A percentile compares a stretch with the other conserved stretches of the same genome.
Conservation (phyloP, 1,140 invertebrate genomes). For the Cherax destructor region DNA sequence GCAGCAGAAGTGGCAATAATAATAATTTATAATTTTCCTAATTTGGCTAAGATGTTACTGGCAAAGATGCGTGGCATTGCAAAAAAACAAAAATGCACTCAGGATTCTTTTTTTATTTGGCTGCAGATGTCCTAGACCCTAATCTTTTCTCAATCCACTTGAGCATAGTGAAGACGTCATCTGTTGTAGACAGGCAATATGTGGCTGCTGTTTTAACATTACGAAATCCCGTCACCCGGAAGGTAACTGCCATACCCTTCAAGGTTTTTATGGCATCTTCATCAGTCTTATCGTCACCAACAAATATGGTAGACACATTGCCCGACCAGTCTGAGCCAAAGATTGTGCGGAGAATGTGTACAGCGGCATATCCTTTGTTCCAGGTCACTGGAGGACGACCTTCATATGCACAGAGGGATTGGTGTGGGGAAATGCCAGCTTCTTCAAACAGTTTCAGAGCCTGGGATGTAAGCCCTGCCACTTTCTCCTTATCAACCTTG, state of each 20-base stretch:
- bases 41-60: not conserved
- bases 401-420: slow-evolving; percentile 89
- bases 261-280: slow-evolving; percentile 92
- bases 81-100: no score
- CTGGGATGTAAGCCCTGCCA: slow-evolving; percentile 81
- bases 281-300: slow-evolving; percentile 91
- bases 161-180: slow-evolving; percentile 90
- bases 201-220: slow-evolving; percentile 91
- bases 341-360: slow-evolving; percentile 91
- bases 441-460: slow-evolving; percentile 84
- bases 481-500: slow-evolving; percentile 77
- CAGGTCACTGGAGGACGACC: slow-evolving; percentile 91
- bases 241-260: slow-evolving; percentile 88
- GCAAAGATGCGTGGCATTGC: no score
- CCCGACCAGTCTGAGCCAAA: slow-evolving; percentile 95
- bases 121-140: slow-evolving; percentile 75
- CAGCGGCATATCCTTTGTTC: slow-evolving; percentile 91
- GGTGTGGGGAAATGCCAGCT: slow-evolving; percentile 84
- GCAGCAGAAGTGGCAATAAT: no score
- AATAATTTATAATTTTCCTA: no score
- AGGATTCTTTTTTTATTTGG: no score
- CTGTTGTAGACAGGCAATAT: slow-evolving; percentile 88
- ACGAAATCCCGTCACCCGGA: slow-evolving; percentile 88
- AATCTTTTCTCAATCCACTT: slow-evolving; percentile 92
- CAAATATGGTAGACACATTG: slow-evolving; percentile 91